A percentile compares a stretch with the other conserved stretches of the same genome.
Conservation (phyloP, 92 coral and sea anemone genomes). For the Porites divaricata region DNA sequence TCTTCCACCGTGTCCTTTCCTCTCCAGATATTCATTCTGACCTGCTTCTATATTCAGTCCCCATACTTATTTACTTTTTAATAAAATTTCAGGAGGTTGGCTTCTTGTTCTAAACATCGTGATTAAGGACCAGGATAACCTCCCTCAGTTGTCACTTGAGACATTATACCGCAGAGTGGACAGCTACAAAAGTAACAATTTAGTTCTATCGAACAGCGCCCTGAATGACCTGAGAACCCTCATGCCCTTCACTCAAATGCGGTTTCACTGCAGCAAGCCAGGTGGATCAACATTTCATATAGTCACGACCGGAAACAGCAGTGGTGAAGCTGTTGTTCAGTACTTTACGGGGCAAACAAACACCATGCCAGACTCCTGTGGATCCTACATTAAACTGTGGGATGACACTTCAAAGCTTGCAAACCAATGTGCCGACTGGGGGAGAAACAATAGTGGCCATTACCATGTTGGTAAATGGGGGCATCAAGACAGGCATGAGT, state of each 20-base stretch:
- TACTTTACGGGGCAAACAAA: slow-evolving; percentile 17
- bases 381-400: slow-evolving; percentile 11
- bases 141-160: not conserved
- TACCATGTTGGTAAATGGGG: slow-evolving; percentile 23
- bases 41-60: no score
- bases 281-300: slow-evolving; percentile 27
- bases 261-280: slow-evolving; percentile 58
- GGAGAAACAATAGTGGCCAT: not conserved
- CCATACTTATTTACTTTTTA: no score
- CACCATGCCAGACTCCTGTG: slow-evolving; percentile 24
- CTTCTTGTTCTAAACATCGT: slow-evolving; percentile 33
- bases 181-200: slow-evolving; percentile 23
- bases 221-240: slow-evolving; percentile 30
- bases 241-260: slow-evolving; percentile 36
- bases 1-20: no score
- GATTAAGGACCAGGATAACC: not conserved
- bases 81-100: slow-evolving; percentile 56
- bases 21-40: no score
- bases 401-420: slow-evolving; percentile 49
- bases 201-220: slow-evolving; percentile 24
- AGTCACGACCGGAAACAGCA: slow-evolving; percentile 9
- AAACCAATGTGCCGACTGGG: slow-evolving; percentile 27
- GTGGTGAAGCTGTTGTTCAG: slow-evolving; percentile 23
- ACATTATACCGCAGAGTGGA: slow-evolving; percentile 39
- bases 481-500: not conserved